Conservation (phyloP, 2,113 vertebrate genomes). For the Pachycephala philippinensis region DNA sequence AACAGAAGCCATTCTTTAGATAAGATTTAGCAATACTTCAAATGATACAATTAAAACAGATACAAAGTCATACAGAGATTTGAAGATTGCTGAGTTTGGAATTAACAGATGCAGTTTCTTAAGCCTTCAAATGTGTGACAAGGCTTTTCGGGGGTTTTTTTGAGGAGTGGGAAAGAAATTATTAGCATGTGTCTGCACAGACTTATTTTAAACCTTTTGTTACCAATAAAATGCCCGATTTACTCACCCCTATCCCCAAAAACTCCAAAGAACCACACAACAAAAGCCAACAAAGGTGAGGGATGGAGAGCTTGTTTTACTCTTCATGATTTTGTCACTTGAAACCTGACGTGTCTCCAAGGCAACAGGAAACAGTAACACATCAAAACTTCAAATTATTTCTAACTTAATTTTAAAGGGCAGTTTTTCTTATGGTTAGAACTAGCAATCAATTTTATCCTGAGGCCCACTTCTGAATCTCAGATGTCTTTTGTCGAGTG, state of each 20-base stretch:
- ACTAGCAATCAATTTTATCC: neutral
- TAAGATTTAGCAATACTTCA: neutral
- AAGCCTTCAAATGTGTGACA: neutral
- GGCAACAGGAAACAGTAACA: neutral
- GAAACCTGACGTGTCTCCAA: accelerated
- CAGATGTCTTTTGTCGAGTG: no score
- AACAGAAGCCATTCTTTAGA: neutral
- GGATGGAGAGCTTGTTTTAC: neutral
- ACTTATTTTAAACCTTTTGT: neutral
- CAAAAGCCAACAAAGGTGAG: neutral
- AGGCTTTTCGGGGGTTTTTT: neutral
- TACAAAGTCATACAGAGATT: neutral
- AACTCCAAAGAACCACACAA: neutral
- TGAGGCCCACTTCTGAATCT: neutral
- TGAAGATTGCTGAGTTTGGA: neutral
- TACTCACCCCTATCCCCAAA: neutral
- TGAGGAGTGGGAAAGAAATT: neutral
- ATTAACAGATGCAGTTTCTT: neutral
- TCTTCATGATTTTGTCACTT: neutral
- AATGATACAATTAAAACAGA: neutral
- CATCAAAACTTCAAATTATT: neutral
- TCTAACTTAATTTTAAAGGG: neutral
- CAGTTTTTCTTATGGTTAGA: neutral
- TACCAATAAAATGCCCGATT: neutral
- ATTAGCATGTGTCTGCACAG: accelerated